A percentile compares a stretch with the other conserved stretches of the same genome.
phyloP scores from a whole-genome alignment of 2,797 vertebrate genomes.

The Parauchenoglanis ngamensis region DNA sequence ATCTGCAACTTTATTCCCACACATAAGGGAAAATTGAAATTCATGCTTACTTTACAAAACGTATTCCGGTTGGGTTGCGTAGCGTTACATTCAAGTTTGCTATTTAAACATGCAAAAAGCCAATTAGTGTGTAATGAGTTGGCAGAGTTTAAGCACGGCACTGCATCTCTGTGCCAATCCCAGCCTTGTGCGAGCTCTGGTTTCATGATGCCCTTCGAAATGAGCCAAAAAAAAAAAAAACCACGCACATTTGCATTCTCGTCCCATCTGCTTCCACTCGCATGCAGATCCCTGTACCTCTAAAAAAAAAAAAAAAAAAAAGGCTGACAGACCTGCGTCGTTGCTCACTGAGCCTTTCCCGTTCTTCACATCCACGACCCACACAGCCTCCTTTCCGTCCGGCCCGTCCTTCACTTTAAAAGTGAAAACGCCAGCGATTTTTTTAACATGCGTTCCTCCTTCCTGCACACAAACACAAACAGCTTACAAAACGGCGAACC shows the following conservation, averaged over 20 bases:
- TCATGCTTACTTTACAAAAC: not conserved
- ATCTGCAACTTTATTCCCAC: not conserved
- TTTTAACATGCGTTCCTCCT: slow-evolving; percentile 88
- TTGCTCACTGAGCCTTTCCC: slow-evolving; percentile 85
- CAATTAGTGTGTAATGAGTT: not conserved
- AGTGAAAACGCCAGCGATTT: slow-evolving; percentile 88
- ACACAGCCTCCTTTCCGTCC: slow-evolving; percentile 86
- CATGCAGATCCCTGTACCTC: not conserved
- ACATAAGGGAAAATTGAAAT: not conserved
- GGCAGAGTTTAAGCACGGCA: too few species aligned
- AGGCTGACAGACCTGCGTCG: slow-evolving; percentile 79
- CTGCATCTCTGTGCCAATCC: not conserved
- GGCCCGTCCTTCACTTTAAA: slow-evolving; percentile 93
- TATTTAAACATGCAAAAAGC: not conserved
- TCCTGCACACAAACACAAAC: slow-evolving; percentile 73
- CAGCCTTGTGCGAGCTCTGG: not conserved
- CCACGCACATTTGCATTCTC: not conserved
- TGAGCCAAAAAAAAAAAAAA: not conserved
- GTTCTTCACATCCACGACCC: slow-evolving; percentile 94
- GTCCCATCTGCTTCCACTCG: not conserved
- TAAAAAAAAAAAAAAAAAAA: too few species aligned
- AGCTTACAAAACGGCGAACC: not conserved
- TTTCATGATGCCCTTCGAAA: not conserved
- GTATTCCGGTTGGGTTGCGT: too few species aligned
- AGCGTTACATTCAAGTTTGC: not conserved